Percentiles rank a stretch among this genome's conserved stretches.
Evolutionary conservation across 2,113 vertebrate genomes (phyloP).

Genomic region (Felis chaus): DNA sequence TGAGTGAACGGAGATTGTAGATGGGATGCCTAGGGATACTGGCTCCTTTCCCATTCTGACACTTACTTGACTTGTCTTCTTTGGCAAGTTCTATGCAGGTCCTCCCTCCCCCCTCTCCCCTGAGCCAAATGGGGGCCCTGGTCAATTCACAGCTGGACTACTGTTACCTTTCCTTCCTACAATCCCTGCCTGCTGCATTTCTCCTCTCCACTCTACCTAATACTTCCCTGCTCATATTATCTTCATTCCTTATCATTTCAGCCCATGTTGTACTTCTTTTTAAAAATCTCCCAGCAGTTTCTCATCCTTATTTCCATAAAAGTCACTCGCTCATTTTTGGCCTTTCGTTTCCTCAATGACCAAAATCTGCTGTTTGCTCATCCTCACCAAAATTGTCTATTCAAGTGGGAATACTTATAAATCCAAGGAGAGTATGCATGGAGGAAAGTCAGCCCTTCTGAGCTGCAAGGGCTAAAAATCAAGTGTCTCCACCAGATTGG

Average conservation of each 20-base stretch:
- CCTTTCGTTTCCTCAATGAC: not conserved
- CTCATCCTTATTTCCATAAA: not conserved
- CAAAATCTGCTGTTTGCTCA: not conserved
- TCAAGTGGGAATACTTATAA: not conserved
- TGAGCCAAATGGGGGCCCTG: not conserved
- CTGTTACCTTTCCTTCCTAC: not conserved
- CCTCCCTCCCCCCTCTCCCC: not conserved
- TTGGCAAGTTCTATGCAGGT: conserved; percentile 14
- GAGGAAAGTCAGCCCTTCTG: not conserved
- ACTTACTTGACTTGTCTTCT: conserved; percentile 61
- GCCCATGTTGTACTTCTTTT: not conserved
- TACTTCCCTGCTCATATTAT: not conserved
- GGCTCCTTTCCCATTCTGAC: conserved; percentile 51
- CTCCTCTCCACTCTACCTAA: not conserved
- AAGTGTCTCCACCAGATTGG: not conserved
- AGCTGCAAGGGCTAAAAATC: not conserved
- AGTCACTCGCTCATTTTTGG: not conserved
- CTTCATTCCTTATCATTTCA: not conserved
- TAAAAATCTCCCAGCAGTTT: not conserved
- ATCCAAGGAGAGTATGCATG: not conserved
- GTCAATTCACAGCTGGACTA: conserved; percentile 7
- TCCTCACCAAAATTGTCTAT: not conserved
- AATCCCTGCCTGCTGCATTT: not conserved
- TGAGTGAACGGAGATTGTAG: not conserved
- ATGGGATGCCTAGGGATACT: conserved; percentile 26